Evolutionary conservation across 2,888 invertebrate species (phyloP).

Genomic region (Pandemis heparana): DNA sequence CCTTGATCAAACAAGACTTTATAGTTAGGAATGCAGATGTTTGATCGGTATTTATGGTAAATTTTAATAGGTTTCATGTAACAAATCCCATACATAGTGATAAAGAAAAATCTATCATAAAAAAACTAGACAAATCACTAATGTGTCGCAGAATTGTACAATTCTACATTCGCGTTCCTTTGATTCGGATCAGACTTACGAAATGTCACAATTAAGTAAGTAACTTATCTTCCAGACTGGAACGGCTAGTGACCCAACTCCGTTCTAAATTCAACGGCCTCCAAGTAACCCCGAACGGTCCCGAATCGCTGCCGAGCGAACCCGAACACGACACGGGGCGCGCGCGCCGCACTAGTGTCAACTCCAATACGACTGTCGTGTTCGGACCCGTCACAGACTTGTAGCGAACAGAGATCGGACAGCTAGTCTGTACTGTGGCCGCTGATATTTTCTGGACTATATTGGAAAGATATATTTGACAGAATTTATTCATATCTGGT

Average conservation of each 20-base stretch:
- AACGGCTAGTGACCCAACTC: constrained; percentile 85
- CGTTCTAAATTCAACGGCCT: constrained; percentile 81
- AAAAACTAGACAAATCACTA: too few species aligned
- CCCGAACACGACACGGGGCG: constrained; percentile 73
- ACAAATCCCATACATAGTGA: too few species aligned
- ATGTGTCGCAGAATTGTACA: too few species aligned
- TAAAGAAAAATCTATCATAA: too few species aligned
- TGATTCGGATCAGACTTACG: too few species aligned
- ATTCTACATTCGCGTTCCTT: too few species aligned
- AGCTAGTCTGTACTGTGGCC: constrained; percentile 59
- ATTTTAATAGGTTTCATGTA: too few species aligned
- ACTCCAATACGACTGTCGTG: constrained; percentile 79
- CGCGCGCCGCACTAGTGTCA: constrained; percentile 68
- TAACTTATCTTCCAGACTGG: constrained; percentile 76
- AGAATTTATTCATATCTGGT: neutral
- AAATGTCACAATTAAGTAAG: too few species aligned
- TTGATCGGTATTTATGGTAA: too few species aligned
- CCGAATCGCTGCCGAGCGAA: constrained; percentile 77
- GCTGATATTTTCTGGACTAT: constrained; percentile 69
- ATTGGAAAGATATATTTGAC: constrained; percentile 53
- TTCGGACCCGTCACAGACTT: constrained; percentile 88
- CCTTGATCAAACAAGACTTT: too few species aligned
- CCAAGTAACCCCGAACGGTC: constrained; percentile 70
- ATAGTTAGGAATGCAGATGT: too few species aligned
- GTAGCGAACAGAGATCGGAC: constrained; percentile 73